phyloP scores from a whole-genome alignment of 2,888 invertebrate genomes.

The Aleiodes testaceus region DNA sequence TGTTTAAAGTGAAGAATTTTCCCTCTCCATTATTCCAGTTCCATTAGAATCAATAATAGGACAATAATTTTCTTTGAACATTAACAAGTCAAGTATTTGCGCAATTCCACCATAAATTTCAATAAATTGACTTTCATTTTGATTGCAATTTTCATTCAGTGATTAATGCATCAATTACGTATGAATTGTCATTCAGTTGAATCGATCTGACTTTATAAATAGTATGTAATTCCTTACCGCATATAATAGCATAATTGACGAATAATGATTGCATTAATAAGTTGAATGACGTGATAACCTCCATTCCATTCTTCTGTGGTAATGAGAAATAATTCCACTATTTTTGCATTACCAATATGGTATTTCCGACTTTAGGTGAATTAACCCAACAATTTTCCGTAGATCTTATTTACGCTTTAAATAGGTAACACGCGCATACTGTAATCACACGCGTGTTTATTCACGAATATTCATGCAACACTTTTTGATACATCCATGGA shows the following conservation, averaged over 20 bases:
- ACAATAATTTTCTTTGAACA: too few species aligned
- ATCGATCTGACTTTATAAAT: constrained; percentile 13
- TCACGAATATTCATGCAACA: constrained; percentile 14
- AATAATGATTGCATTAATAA: constrained; percentile 13
- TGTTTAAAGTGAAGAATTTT: too few species aligned
- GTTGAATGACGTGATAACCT: constrained; percentile 3
- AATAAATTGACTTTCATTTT: too few species aligned
- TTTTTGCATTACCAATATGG: background rate
- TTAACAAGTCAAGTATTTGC: too few species aligned
- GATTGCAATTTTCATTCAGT: background rate
- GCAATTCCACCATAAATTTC: too few species aligned
- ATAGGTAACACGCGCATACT: constrained; percentile 6
- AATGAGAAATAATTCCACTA: background rate
- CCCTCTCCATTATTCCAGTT: too few species aligned
- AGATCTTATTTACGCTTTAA: background rate
- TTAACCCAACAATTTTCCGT: constrained; percentile 3
- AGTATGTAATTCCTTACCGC: background rate
- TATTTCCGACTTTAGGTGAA: background rate
- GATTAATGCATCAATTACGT: background rate
- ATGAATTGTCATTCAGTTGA: background rate
- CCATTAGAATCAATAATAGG: too few species aligned
- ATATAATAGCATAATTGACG: constrained; percentile 19
- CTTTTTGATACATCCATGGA: background rate
- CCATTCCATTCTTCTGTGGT: background rate
- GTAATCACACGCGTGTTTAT: constrained; percentile 14